Evolutionary conservation across 2,113 vertebrate genomes (phyloP), one percentile per base, ranked within the genome.

Genomic region (Mirounga angustirostris): DNA sequence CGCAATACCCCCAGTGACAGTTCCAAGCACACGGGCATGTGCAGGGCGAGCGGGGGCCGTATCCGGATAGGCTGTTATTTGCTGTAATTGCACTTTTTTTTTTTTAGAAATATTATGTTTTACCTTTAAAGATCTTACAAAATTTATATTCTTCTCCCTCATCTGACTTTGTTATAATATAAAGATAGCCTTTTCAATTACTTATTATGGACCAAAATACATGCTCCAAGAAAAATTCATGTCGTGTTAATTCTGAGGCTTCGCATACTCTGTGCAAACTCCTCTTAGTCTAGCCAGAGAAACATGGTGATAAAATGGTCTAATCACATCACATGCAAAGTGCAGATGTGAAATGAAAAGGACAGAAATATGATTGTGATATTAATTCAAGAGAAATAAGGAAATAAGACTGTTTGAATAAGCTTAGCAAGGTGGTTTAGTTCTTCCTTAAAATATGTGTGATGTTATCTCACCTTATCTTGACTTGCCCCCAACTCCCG

Each of bases 181-280:
- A 97, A 97, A 95, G 69, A 91, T 11, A 84, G 89, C 76, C 61
- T 96, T 94, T 97, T 80, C 95, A 88, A 92, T 98, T 95, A 96
- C 95, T 87, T 96, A 86, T 80, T 96, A 85, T 71, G 54, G 56
- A 74, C 83, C 40, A 86, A 95, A 98, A 98, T 95, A 93, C 90
- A 95, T 93, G 92, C 95, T 98, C 87, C 33, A 71, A 83, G 79
- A 93, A 94, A 63, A 95, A 96, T 97, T 97, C 96, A 87, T 92
- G 80, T 96, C 94, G 96, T 97, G 96, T 94, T 96, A 94, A 96
- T 96, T 98, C 83, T 84, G 46, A 92, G 58, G 43, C 43, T 84
- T 89, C 46, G 12, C 33, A 24, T 40, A 67, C 56, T 71, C 56
- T 36, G 19, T 90, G 69, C 83, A 86, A 95, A 84, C 81, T 95